Evolutionary conservation across 2,888 invertebrate genomes (phyloP).

Genomic region (Oligia fasciuncula): DNA sequence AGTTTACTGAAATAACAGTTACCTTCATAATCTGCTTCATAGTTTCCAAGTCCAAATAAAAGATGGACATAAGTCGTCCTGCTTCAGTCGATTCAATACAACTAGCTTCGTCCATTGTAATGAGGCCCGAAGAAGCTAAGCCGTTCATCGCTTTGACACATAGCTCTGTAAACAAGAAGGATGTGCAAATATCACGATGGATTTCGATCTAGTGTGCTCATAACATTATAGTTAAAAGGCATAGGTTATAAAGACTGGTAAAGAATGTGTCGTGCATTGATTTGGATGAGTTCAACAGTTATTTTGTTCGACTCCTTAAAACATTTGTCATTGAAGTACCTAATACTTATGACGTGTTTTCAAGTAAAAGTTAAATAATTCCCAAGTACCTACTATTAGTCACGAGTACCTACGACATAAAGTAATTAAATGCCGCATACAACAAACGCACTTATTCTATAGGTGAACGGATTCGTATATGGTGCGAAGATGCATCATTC

Average conservation of each 20-base stretch:
- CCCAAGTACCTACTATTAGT: slow-evolving; percentile 18
- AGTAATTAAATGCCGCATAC: slow-evolving; percentile 40
- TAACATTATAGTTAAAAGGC: slow-evolving; percentile 50
- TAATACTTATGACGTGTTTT: neutral
- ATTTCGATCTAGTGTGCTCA: slow-evolving; percentile 45
- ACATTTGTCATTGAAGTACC: neutral
- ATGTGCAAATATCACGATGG: slow-evolving; percentile 43
- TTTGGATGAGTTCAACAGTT: slow-evolving; percentile 3
- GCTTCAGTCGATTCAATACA: slow-evolving; percentile 91
- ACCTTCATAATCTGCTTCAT: slow-evolving; percentile 93
- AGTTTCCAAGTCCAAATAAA: slow-evolving; percentile 92
- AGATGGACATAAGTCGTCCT: slow-evolving; percentile 93
- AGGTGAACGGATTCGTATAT: slow-evolving; percentile 50
- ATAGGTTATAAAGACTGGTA: slow-evolving; percentile 41
- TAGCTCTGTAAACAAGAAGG: slow-evolving; percentile 88
- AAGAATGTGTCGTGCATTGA: slow-evolving; percentile 29
- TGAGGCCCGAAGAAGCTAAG: slow-evolving; percentile 91
- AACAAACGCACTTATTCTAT: slow-evolving; percentile 36
- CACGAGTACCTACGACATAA: slow-evolving; percentile 24
- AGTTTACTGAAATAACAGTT: slow-evolving; percentile 38
- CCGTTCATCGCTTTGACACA: slow-evolving; percentile 93
- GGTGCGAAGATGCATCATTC: slow-evolving; percentile 56
- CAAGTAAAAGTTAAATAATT: slow-evolving; percentile 21
- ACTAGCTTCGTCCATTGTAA: slow-evolving; percentile 90
- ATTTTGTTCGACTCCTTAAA: too few relatives aligned